These are phyloP conservation scores for Osmerus mordax DNA, from an alignment of 2,113 vertebrate genomes.

Conservation along the genomic window DNA sequence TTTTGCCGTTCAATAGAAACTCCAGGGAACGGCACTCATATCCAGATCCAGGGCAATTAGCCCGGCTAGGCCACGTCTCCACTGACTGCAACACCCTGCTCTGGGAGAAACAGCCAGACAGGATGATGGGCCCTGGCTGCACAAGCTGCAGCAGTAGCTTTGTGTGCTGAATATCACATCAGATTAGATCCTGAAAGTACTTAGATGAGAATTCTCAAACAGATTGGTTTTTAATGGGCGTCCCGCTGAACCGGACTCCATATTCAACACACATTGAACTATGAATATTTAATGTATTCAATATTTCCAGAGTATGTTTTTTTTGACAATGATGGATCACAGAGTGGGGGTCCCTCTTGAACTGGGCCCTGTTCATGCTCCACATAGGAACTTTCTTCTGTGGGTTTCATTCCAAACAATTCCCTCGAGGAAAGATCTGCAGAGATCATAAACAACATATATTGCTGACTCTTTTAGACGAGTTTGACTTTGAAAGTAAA, in stretches of 20 bases:
- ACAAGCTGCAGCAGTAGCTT: slow-evolving; percentile 15
- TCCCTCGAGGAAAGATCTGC: background rate
- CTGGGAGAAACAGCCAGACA: background rate
- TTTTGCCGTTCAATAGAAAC: slow-evolving; percentile 32
- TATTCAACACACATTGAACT: slow-evolving; percentile 24
- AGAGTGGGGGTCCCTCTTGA: background rate
- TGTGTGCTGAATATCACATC: background rate
- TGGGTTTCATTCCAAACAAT: background rate
- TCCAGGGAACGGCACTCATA: slow-evolving; percentile 42
- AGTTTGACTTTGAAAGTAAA: background rate
- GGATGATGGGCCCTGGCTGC: background rate
- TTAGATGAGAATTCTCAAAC: slow-evolving; percentile 4
- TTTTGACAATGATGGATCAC: slow-evolving; percentile 25
- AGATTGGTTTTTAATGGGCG: background rate
- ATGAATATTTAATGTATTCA: slow-evolving; percentile 29
- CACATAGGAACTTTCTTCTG: slow-evolving; percentile 3
- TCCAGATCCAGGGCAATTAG: slow-evolving; percentile 53
- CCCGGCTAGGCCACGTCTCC: slow-evolving; percentile 25
- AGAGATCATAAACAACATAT: slow-evolving; percentile 8
- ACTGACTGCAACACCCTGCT: background rate
- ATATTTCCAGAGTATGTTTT: slow-evolving; percentile 10
- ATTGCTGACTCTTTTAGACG: slow-evolving; percentile 2
- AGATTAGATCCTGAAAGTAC: too few relatives aligned
- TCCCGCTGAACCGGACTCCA: background rate
- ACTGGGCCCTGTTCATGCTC: background rate